Evolutionary conservation across 2,888 invertebrate genomes (phyloP).

Genomic region (Xestia ashworthii): DNA sequence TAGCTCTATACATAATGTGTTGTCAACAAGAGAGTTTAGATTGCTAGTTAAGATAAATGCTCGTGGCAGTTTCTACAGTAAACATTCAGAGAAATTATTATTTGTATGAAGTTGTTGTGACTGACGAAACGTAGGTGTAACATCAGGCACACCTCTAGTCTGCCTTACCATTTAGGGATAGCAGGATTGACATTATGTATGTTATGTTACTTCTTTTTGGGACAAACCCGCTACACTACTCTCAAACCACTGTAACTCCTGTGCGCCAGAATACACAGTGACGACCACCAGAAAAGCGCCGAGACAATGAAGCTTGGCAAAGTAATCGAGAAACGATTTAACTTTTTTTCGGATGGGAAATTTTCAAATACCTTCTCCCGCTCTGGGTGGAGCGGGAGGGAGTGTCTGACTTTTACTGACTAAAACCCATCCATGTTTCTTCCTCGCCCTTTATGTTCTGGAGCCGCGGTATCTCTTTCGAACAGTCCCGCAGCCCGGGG

Average conservation of each 20-base stretch:
- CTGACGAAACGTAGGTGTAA: neutral
- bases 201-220: neutral
- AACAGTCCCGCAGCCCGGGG: no score
- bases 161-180: neutral
- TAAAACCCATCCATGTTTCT: no score
- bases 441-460: no score
- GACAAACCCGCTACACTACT: neutral
- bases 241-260: neutral
- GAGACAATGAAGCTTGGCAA: no score
- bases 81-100: neutral
- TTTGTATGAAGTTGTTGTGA: neutral
- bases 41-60: neutral
- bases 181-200: neutral
- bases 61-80: neutral
- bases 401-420: no score
- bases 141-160: neutral
- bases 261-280: neutral
- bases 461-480: no score
- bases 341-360: no score
- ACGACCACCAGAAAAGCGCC: neutral
- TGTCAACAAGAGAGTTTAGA: constrained; percentile 12
- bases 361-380: no score
- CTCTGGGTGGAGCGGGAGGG: no score
- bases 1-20: neutral
- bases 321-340: no score